Evolutionary conservation across 2,113 vertebrate species (phyloP).

Genomic region (Indicator maculatus): DNA sequence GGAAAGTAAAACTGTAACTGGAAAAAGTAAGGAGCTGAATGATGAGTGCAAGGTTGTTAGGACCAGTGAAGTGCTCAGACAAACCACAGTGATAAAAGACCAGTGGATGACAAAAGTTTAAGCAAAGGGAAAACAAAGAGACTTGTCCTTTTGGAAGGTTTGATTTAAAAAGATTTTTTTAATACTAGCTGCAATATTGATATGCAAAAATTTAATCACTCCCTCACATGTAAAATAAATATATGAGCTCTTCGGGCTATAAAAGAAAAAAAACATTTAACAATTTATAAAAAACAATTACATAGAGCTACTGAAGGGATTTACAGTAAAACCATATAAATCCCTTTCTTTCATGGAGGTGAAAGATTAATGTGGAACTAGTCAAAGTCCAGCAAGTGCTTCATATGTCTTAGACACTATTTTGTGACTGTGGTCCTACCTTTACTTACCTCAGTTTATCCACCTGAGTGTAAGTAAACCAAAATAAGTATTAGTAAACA

Average conservation of each 20-base stretch:
- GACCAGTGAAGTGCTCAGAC: background rate
- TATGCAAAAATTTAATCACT: background rate
- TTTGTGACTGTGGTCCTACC: background rate
- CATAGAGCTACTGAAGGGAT: background rate
- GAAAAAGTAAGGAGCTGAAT: background rate
- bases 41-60: background rate
- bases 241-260: background rate
- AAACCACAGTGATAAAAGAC: background rate
- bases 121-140: background rate
- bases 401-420: background rate
- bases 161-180: background rate
- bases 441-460: background rate
- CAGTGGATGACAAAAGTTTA: background rate
- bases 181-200: background rate
- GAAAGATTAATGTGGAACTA: background rate
- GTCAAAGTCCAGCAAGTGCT: background rate
- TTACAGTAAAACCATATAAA: background rate
- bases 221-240: background rate
- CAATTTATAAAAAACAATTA: background rate
- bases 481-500: background rate
- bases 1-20: background rate
- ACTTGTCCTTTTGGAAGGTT: background rate
- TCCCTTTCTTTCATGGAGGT: background rate
- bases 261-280: background rate
- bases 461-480: background rate